These are phyloP conservation scores for Microplitis mediator DNA, from an alignment of 1,140 invertebrate genomes.

Conservation along the genomic window DNA sequence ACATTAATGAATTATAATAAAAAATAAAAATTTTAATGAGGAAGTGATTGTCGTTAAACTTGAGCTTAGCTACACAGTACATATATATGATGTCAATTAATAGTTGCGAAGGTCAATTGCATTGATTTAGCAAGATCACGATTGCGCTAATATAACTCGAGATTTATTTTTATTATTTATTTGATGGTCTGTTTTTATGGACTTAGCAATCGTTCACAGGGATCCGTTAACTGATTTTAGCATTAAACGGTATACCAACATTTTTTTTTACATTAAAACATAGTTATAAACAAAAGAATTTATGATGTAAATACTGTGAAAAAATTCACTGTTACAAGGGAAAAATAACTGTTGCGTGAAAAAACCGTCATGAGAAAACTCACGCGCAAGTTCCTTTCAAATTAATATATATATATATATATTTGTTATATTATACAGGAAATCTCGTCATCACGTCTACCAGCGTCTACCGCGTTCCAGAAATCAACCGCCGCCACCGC, in stretches of 20 bases:
- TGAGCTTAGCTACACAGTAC: too few relatives aligned
- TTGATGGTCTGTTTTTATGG: too few relatives aligned
- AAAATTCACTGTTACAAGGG: background rate
- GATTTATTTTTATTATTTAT: background rate
- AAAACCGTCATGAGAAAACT: slow-evolving; percentile 5
- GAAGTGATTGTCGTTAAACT: too few relatives aligned
- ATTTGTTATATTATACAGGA: background rate
- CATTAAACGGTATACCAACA: too few relatives aligned
- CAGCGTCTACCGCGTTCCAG: slow-evolving; percentile 12
- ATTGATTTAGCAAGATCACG: background rate
- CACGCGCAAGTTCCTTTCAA: background rate
- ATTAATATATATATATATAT: background rate
- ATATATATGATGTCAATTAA: background rate
- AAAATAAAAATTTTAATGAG: too few relatives aligned
- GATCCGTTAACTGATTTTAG: background rate
- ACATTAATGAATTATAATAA: too few relatives aligned
- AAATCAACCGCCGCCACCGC: background rate
- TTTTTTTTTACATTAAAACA: too few relatives aligned
- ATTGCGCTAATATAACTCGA: background rate
- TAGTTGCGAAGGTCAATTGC: background rate
- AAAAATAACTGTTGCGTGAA: background rate
- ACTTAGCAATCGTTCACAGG: too few relatives aligned
- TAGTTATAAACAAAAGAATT: background rate
- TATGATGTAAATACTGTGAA: background rate
- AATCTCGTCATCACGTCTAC: slow-evolving; percentile 1